Conservation (phyloP, 2,888 invertebrate genomes). For the Drosophila atroscutellata region DNA sequence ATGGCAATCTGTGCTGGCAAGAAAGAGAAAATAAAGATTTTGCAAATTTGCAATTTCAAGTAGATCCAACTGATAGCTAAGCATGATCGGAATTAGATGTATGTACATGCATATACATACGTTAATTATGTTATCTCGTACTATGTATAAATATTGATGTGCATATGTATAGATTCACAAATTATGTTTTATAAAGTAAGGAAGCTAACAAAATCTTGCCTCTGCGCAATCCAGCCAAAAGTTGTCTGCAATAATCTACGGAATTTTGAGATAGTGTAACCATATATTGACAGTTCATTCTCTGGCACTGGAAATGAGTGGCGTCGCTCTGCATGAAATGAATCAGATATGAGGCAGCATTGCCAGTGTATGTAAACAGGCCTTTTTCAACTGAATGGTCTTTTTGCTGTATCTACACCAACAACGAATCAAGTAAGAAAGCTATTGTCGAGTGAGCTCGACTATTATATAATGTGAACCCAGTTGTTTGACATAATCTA, state of each 20-base stretch:
- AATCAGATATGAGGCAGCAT: neutral
- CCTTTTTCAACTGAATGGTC: neutral
- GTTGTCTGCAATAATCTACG: neutral
- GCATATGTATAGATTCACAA: neutral
- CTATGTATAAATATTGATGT: neutral
- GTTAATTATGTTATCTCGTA: neutral
- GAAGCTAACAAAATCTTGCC: neutral
- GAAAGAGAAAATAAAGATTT: neutral
- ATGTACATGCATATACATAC: neutral
- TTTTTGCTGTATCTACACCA: neutral
- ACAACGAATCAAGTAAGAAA: neutral
- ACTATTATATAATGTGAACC: neutral
- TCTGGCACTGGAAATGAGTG: neutral
- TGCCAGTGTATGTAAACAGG: neutral
- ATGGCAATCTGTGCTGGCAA: neutral
- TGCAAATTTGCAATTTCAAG: neutral
- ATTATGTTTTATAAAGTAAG: neutral
- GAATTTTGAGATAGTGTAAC: too few species aligned
- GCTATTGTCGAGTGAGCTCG: neutral
- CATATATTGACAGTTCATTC: neutral
- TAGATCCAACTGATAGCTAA: neutral
- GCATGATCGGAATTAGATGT: neutral
- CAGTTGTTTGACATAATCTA: neutral
- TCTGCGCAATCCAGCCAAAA: neutral
- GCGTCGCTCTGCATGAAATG: neutral